A percentile compares a stretch with the other conserved stretches of the same genome.
These are phyloP conservation scores for Drosophila miranda DNA, from an alignment of 1,140 invertebrate species.

Conservation along the genomic window DNA sequence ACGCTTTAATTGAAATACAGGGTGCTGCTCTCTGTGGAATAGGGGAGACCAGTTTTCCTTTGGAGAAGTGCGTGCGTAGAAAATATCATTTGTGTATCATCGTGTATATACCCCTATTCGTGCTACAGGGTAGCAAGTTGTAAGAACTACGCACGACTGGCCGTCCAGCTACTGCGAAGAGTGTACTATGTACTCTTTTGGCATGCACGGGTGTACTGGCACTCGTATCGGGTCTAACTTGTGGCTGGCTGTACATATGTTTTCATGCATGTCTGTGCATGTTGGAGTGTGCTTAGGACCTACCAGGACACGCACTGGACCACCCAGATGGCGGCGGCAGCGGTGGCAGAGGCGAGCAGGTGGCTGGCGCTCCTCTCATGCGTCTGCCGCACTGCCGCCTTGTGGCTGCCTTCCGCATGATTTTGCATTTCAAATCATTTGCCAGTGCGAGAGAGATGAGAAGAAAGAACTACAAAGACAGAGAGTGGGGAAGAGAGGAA, in stretches of 20 bases:
- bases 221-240: constrained; percentile 1
- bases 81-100: background rate
- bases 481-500: too few species aligned
- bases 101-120: background rate
- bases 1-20: constrained; percentile 68
- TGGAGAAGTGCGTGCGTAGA: too few species aligned
- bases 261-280: constrained; percentile 3
- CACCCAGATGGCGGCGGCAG: constrained; percentile 3
- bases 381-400: constrained; percentile 65
- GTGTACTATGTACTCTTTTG: background rate
- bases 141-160: constrained; percentile 46
- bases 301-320: background rate
- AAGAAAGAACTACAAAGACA: background rate
- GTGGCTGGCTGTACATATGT: constrained; percentile 16
- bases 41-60: too few species aligned
- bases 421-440: constrained; percentile 80
- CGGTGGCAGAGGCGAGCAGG: constrained; percentile 35
- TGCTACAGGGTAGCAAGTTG: constrained; percentile 31
- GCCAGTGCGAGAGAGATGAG: constrained; percentile 39
- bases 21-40: constrained; percentile 28
- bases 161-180: constrained; percentile 17
- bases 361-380: constrained; percentile 25
- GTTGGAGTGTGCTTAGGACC: constrained; percentile 28
- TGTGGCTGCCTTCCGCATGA: constrained; percentile 73
- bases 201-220: constrained; percentile 5